phyloP scores from a whole-genome alignment of 2,888 invertebrate genomes.

The Sycophila texana region DNA sequence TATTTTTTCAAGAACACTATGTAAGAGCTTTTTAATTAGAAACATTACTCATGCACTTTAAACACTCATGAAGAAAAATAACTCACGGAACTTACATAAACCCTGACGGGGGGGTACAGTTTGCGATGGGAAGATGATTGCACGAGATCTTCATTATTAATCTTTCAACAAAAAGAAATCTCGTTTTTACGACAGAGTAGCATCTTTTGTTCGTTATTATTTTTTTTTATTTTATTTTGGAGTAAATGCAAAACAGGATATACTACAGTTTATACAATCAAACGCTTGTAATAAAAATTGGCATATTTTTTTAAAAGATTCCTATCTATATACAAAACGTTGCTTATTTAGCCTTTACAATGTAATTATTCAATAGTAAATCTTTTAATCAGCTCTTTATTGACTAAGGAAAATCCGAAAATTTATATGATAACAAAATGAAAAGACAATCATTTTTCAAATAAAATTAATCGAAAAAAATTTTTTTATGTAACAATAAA shows the following conservation, averaged over 20 bases:
- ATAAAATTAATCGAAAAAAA: neutral
- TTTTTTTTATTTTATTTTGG: slow-evolving; percentile 11
- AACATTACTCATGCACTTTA: slow-evolving; percentile 41
- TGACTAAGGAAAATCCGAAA: slow-evolving; percentile 8
- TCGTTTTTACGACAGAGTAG: neutral
- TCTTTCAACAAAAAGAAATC: slow-evolving; percentile 15
- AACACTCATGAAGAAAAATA: slow-evolving; percentile 32
- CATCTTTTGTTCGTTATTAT: slow-evolving; percentile 7
- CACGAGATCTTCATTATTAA: slow-evolving; percentile 5
- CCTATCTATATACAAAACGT: slow-evolving; percentile 50
- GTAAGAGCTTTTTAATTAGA: slow-evolving; percentile 28
- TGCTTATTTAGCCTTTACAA: slow-evolving; percentile 39
- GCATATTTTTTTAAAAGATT: slow-evolving; percentile 30
- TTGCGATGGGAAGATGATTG: slow-evolving; percentile 2
- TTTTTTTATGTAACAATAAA: neutral
- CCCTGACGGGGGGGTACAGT: slow-evolving; percentile 15
- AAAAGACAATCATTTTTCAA: neutral
- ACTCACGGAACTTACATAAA: slow-evolving; percentile 33
- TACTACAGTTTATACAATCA: slow-evolving; percentile 37
- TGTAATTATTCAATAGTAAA: slow-evolving; percentile 21
- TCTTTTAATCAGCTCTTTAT: slow-evolving; percentile 15
- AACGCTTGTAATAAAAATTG: slow-evolving; percentile 24
- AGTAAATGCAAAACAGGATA: slow-evolving; percentile 36
- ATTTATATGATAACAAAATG: neutral
- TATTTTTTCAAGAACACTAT: slow-evolving; percentile 23